A percentile compares a stretch with the other conserved stretches of the same genome.
Conservation (phyloP, 2,113 vertebrate species). For the Holacanthus passer region DNA sequence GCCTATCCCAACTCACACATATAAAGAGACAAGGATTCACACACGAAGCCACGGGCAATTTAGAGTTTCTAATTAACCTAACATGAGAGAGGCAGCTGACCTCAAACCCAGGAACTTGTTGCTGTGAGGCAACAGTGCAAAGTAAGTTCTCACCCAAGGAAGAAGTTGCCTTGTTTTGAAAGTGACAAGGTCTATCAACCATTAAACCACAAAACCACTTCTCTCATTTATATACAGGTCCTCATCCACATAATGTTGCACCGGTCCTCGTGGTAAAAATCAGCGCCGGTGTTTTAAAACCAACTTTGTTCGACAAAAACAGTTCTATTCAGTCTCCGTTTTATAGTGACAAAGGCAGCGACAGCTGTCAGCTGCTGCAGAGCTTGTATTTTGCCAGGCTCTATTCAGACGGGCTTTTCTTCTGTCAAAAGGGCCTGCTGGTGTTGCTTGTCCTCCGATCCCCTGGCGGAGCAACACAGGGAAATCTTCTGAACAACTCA, state of each 20-base stretch:
- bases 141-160: not conserved
- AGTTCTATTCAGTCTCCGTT: constrained; percentile 59
- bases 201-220: not conserved
- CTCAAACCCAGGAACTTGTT: not conserved
- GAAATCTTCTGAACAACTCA: constrained; percentile 45
- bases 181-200: not conserved
- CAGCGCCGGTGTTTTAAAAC: constrained; percentile 42
- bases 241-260: not conserved
- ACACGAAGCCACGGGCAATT: not conserved
- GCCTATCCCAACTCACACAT: not conserved
- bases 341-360: constrained; percentile 70
- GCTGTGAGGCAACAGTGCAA: not conserved
- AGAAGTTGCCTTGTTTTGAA: not conserved
- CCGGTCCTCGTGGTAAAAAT: constrained; percentile 1
- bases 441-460: constrained; percentile 57
- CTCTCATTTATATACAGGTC: constrained; percentile 4
- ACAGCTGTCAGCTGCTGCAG: constrained; percentile 78
- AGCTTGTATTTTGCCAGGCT: constrained; percentile 60
- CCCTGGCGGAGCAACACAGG: constrained; percentile 45
- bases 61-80: not conserved
- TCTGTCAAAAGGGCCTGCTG: constrained; percentile 64
- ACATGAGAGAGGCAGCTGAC: not conserved
- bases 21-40: not conserved
- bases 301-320: constrained; percentile 47
- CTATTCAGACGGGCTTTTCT: constrained; percentile 72